A percentile compares a stretch with the other conserved stretches of the same genome.
phyloP scores from a whole-genome alignment of 2,113 vertebrate genomes.

The Synodontis membranacea region DNA sequence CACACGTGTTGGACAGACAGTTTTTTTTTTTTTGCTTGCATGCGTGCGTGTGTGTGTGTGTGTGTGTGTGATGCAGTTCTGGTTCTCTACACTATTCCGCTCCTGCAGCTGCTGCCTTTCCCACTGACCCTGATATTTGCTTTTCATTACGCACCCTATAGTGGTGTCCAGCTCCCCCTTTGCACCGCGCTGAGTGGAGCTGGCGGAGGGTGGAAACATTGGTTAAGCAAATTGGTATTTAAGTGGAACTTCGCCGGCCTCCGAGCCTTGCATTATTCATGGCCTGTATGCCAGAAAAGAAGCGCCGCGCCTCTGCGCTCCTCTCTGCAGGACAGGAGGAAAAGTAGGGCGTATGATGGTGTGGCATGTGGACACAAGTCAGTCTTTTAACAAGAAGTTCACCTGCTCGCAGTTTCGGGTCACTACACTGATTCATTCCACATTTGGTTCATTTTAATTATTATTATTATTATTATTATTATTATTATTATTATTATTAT shows the following conservation, averaged over 20 bases:
- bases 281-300: slow-evolving; percentile 70
- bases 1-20: not conserved
- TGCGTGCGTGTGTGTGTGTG: not conserved
- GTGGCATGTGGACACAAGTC: slow-evolving; percentile 48
- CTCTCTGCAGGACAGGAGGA: slow-evolving; percentile 55
- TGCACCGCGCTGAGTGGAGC: slow-evolving; percentile 62
- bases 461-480: no score
- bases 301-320: slow-evolving; percentile 53
- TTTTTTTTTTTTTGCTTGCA: no score
- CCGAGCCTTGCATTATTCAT: slow-evolving; percentile 77
- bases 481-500: no score
- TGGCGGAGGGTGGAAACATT: slow-evolving; percentile 74
- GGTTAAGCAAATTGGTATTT: slow-evolving; percentile 84
- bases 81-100: not conserved
- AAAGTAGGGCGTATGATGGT: slow-evolving; percentile 70
- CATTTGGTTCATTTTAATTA: not conserved
- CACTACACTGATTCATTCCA: slow-evolving; percentile 23
- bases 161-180: slow-evolving; percentile 47
- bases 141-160: slow-evolving; percentile 56
- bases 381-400: slow-evolving; percentile 25
- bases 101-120: slow-evolving; percentile 11
- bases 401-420: slow-evolving; percentile 43
- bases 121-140: slow-evolving; percentile 43
- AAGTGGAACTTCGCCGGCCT: slow-evolving; percentile 78
- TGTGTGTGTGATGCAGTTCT: no score